A percentile compares a stretch with the other conserved stretches of the same genome.
Conservation (phyloP, 2,888 invertebrate species). For the Napeogenes inachia region DNA sequence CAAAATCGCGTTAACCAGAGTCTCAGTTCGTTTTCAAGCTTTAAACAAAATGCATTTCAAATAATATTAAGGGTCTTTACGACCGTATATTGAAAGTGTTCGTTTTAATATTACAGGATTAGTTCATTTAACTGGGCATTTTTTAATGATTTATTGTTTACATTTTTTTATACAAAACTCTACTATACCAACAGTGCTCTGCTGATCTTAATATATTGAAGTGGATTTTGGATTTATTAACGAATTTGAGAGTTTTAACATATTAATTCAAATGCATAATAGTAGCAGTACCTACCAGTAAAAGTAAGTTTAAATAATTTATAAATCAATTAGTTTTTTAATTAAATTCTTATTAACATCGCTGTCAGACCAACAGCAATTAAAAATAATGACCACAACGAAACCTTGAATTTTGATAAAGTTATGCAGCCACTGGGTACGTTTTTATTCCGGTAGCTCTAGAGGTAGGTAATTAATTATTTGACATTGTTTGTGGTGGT, state of each 20-base stretch:
- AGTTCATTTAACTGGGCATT: conserved; percentile 11
- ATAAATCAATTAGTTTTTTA: neutral
- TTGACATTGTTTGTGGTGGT: conserved; percentile 57
- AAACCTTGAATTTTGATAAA: conserved; percentile 25
- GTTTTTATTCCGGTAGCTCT: conserved; percentile 20
- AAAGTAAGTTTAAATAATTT: neutral
- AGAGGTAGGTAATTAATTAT: conserved; percentile 64
- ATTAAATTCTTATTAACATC: neutral
- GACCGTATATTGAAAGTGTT: conserved; percentile 55
- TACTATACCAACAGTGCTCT: neutral
- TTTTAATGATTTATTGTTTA: conserved; percentile 16
- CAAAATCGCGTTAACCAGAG: conserved; percentile 65
- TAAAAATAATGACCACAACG: conserved; percentile 22
- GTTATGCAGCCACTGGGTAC: conserved; percentile 20
- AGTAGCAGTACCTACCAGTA: too few relatives aligned
- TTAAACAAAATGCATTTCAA: conserved; percentile 54
- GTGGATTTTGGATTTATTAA: neutral
- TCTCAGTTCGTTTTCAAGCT: conserved; percentile 73
- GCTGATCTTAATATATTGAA: neutral
- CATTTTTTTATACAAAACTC: neutral
- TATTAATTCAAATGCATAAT: neutral
- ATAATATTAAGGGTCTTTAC: conserved; percentile 43
- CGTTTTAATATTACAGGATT: conserved; percentile 3
- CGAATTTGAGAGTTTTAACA: too few relatives aligned
- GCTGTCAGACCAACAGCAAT: conserved; percentile 16